Evolutionary conservation across 2,888 invertebrate genomes (phyloP).

Genomic region (Galerucella pusilla): DNA sequence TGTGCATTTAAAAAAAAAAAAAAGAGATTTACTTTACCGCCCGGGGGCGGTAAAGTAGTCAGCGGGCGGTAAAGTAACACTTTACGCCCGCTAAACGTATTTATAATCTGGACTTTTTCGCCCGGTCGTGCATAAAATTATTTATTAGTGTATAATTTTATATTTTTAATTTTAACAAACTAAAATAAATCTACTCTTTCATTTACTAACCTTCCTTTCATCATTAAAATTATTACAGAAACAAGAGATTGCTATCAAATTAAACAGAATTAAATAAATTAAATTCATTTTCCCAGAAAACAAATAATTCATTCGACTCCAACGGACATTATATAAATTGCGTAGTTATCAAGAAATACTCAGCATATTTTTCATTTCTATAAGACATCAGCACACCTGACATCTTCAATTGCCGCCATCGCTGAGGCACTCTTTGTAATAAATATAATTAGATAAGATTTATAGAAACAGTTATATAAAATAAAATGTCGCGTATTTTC

Average conservation of each 20-base stretch:
- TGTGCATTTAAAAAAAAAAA: too few relatives aligned
- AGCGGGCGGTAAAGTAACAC: too few relatives aligned
- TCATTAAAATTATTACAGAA: neutral
- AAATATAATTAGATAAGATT: slow-evolving; percentile 5
- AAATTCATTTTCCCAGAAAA: neutral
- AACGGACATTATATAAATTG: neutral
- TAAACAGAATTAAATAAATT: slow-evolving; percentile 4
- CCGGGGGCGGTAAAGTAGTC: too few relatives aligned
- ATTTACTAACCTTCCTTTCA: neutral
- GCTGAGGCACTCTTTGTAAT: neutral
- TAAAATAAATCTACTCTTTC: too few relatives aligned
- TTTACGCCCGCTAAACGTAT: too few relatives aligned
- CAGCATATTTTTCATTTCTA: neutral
- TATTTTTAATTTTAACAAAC: neutral
- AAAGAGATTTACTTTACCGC: too few relatives aligned
- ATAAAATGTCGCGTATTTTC: neutral
- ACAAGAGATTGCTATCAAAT: neutral
- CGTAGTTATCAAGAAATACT: slow-evolving; percentile 1
- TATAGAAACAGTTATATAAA: neutral
- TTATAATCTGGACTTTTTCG: too few relatives aligned
- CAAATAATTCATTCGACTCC: neutral
- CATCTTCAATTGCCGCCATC: slow-evolving; percentile 7
- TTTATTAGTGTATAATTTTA: too few relatives aligned
- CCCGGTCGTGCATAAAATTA: too few relatives aligned
- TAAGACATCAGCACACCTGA: slow-evolving; percentile 4